These are phyloP conservation scores for Torymus auratus DNA, from an alignment of 2,888 invertebrate species.

Conservation along the genomic window DNA sequence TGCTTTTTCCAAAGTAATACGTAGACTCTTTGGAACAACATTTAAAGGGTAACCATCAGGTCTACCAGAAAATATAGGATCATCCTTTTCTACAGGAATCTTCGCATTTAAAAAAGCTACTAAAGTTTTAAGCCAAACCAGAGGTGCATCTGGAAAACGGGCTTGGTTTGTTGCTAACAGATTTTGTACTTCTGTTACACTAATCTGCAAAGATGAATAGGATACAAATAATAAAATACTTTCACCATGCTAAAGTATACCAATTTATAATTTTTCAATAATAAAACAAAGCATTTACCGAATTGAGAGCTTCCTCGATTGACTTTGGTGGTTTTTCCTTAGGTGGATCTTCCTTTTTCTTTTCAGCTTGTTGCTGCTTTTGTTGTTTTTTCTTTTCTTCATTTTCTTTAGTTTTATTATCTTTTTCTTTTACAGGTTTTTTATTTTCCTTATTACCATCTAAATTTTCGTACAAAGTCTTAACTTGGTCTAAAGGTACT, in stretches of 20 bases:
- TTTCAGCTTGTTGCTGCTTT: conserved; percentile 75
- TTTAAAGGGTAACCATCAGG: conserved; percentile 80
- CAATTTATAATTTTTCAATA: neutral
- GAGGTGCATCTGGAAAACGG: conserved; percentile 84
- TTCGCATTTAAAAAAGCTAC: conserved; percentile 82
- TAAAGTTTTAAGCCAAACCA: conserved; percentile 85
- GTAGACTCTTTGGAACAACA: conserved; percentile 78
- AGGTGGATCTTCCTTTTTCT: conserved; percentile 77
- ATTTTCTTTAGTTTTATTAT: conserved; percentile 74
- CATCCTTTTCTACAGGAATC: conserved; percentile 81
- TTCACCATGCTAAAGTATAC: neutral
- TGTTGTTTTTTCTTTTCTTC: conserved; percentile 78
- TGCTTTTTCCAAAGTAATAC: conserved; percentile 77
- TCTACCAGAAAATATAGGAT: conserved; percentile 80
- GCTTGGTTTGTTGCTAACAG: conserved; percentile 80
- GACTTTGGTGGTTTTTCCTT: conserved; percentile 83
- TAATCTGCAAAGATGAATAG: conserved; percentile 78
- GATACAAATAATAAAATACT: conserved; percentile 9
- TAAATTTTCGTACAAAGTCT: conserved; percentile 82
- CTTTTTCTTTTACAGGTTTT: conserved; percentile 74
- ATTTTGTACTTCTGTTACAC: conserved; percentile 79
- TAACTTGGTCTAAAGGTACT: conserved; percentile 85
- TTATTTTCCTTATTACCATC: conserved; percentile 82
- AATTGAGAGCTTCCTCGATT: conserved; percentile 81
- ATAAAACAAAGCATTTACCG: conserved; percentile 75